A percentile compares a stretch with the other conserved stretches of the same genome.
These are phyloP conservation scores for Bungarus multicinctus DNA, from an alignment of 2,113 vertebrate genomes.

Conservation along the genomic window DNA sequence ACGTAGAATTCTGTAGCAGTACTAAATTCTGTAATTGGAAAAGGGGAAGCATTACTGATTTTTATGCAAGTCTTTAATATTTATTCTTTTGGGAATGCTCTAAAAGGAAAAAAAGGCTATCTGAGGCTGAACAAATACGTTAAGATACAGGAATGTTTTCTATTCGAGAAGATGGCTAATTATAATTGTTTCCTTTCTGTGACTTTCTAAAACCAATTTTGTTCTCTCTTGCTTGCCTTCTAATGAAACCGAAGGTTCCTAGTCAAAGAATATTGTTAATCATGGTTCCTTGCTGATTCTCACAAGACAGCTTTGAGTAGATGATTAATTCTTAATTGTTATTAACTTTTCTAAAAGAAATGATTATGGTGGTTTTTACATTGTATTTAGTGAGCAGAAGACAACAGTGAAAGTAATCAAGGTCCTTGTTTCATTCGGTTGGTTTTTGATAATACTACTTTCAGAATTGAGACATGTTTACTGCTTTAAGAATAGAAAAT, in stretches of 20 bases:
- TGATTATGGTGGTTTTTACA: background rate
- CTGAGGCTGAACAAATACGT: background rate
- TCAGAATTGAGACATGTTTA: background rate
- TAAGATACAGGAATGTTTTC: background rate
- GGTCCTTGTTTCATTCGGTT: slow-evolving; percentile 1
- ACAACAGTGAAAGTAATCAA: slow-evolving; percentile 10
- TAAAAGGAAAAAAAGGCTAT: background rate
- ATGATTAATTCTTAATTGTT: background rate
- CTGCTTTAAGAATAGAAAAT: background rate
- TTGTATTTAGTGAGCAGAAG: background rate
- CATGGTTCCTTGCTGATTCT: background rate
- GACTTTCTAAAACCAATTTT: background rate
- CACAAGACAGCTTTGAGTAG: background rate
- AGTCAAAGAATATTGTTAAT: background rate
- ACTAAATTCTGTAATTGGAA: background rate
- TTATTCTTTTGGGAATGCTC: background rate
- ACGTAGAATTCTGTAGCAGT: background rate
- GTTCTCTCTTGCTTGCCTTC: background rate
- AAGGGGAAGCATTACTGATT: background rate
- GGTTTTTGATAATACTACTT: background rate
- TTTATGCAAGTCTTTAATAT: background rate
- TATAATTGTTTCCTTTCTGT: background rate
- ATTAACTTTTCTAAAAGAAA: background rate
- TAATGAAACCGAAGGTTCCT: background rate
- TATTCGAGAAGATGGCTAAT: background rate